phyloP scores from a whole-genome alignment of 2,113 vertebrate species.

The Tringa solitaria region DNA sequence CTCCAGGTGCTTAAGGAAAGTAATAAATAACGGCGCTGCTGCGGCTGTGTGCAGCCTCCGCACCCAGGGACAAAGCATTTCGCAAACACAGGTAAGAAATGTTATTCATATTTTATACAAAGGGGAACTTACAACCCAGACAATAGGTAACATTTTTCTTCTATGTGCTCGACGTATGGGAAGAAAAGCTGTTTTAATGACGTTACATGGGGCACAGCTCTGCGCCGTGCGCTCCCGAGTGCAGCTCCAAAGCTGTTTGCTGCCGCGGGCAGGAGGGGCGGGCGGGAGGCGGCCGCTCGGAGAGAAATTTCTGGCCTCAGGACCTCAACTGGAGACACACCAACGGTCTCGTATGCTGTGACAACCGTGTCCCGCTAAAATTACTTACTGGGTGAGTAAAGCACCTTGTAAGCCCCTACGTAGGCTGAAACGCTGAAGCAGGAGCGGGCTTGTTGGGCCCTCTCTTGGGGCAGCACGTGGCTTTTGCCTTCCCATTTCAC shows the following conservation, averaged over 20 bases:
- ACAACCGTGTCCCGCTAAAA: background rate
- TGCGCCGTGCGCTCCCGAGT: background rate
- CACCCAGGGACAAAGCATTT: constrained; percentile 6
- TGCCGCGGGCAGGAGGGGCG: background rate
- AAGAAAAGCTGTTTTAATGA: constrained; percentile 39
- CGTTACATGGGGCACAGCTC: background rate
- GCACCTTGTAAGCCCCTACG: background rate
- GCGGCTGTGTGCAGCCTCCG: background rate
- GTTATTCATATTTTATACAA: constrained; percentile 43
- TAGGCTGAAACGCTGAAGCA: background rate
- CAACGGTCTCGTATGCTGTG: background rate
- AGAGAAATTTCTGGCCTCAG: background rate
- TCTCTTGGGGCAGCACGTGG: background rate
- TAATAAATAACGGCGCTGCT: constrained; percentile 17
- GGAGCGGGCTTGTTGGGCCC: accelerated
- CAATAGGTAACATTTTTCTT: constrained; percentile 19
- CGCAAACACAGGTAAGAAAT: background rate
- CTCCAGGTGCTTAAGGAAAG: constrained; percentile 25
- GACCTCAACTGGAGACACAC: background rate
- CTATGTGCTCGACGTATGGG: background rate
- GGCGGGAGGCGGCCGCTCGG: background rate
- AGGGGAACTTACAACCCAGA: background rate
- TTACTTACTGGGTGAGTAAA: background rate
- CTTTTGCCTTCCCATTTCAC: background rate
- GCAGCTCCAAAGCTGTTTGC: background rate